A percentile compares a stretch with the other conserved stretches of the same genome.
phyloP scores from a whole-genome alignment of 2,797 vertebrate genomes.

The Hypotaenidia okinawae region DNA sequence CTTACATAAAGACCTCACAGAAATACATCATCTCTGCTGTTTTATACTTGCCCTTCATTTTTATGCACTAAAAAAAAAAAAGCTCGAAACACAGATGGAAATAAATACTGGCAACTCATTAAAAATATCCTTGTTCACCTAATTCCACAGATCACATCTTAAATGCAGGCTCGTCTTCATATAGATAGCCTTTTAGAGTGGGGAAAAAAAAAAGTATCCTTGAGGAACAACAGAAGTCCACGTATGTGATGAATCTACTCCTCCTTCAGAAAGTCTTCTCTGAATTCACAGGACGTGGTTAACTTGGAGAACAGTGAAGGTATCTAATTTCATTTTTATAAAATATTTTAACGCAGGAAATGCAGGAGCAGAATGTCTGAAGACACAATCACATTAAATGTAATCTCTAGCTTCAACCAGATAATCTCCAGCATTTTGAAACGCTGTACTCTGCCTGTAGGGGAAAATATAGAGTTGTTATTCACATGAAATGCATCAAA shows the following conservation, averaged over 20 bases:
- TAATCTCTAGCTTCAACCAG: slow-evolving; percentile 52
- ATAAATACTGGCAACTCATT: not conserved
- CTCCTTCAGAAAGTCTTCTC: slow-evolving; percentile 48
- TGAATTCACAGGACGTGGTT: slow-evolving; percentile 36
- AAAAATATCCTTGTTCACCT: slow-evolving; percentile 36
- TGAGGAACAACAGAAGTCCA: slow-evolving; percentile 1
- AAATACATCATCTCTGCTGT: slow-evolving; percentile 38
- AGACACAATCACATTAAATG: slow-evolving; percentile 51
- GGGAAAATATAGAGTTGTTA: slow-evolving; percentile 36
- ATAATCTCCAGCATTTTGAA: slow-evolving; percentile 74
- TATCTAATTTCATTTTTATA: slow-evolving; percentile 48
- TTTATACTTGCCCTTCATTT: slow-evolving; percentile 62
- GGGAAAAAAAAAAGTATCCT: not conserved
- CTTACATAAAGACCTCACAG: slow-evolving; percentile 63
- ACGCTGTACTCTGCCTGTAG: slow-evolving; percentile 60
- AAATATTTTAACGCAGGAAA: slow-evolving; percentile 61
- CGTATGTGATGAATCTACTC: slow-evolving; percentile 6
- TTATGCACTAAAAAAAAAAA: slow-evolving; percentile 4
- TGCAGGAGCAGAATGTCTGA: slow-evolving; percentile 48
- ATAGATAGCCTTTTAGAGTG: not conserved
- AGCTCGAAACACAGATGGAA: not conserved
- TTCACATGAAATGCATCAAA: slow-evolving; percentile 8
- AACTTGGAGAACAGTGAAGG: slow-evolving; percentile 9
- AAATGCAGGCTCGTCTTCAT: slow-evolving; percentile 16
- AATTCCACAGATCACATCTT: slow-evolving; percentile 42